Evolutionary conservation across 2,888 invertebrate species (phyloP).

Genomic region (Lochmaea capreae): DNA sequence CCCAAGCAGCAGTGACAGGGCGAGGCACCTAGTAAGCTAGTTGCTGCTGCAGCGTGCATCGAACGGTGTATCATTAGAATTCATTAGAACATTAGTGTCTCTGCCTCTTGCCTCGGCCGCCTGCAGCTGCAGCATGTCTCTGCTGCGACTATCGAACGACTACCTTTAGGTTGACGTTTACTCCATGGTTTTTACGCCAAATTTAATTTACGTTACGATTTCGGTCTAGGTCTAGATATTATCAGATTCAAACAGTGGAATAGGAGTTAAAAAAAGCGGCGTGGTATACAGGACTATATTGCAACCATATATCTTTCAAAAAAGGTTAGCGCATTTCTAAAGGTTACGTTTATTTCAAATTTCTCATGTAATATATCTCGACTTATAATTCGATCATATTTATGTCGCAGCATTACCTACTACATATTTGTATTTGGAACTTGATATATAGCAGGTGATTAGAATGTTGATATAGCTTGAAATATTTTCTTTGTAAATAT

Average conservation of each 20-base stretch:
- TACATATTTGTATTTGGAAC: neutral
- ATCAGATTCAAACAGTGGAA: neutral
- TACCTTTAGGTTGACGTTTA: no score
- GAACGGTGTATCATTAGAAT: no score
- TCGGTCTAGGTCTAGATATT: no score
- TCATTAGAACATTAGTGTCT: no score
- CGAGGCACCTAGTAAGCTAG: no score
- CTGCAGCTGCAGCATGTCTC: no score
- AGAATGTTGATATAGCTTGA: neutral
- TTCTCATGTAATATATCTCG: conserved; percentile 25
- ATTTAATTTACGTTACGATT: no score
- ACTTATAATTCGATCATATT: neutral
- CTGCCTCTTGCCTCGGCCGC: neutral
- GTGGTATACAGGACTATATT: conserved; percentile 28
- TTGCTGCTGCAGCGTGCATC: no score
- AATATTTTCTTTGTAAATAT: no score
- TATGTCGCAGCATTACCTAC: neutral
- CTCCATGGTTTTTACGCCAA: no score
- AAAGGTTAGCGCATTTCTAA: conserved; percentile 13
- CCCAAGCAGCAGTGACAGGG: no score
- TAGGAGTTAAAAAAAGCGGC: neutral
- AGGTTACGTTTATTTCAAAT: conserved; percentile 26
- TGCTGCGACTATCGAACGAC: no score
- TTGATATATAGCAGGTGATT: neutral
- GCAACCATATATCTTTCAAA: conserved; percentile 28